Evolutionary conservation across 2,797 vertebrate species (phyloP).

Genomic region (Margarornis squamiger): DNA sequence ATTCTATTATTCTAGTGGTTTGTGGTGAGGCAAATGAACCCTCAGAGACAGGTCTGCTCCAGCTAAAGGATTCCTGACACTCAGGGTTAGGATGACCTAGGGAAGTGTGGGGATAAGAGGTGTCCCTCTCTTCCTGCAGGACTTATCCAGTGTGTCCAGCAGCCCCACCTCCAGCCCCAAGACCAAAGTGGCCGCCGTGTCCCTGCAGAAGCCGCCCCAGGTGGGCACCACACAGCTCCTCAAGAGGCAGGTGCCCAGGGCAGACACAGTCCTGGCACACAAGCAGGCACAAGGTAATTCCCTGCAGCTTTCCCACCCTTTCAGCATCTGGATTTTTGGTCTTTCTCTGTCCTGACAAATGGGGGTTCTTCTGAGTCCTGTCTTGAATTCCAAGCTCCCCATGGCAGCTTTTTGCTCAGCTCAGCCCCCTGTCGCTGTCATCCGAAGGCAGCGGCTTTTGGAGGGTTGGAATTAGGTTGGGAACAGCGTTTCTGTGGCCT

Average conservation of each 20-base stretch:
- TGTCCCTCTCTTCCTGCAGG: constrained; percentile 73
- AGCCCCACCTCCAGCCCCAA: constrained; percentile 97
- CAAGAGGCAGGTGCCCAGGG: constrained; percentile 90
- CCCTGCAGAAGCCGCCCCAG: constrained; percentile 89
- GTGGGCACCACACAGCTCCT: constrained; percentile 87
- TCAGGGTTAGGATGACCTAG: rapidly evolving
- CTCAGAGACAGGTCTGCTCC: neutral
- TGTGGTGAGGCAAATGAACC: rapidly evolving
- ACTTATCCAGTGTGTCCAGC: constrained; percentile 95
- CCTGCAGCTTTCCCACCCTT: neutral
- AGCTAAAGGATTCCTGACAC: neutral
- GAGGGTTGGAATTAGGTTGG: neutral
- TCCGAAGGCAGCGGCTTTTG: neutral
- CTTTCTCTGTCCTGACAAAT: neutral
- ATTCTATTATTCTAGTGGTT: neutral
- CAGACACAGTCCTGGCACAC: constrained; percentile 86
- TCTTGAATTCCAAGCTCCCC: neutral
- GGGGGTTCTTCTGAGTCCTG: neutral
- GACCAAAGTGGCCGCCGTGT: constrained; percentile 85
- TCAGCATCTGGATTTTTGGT: rapidly evolving
- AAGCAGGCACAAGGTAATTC: constrained; percentile 92
- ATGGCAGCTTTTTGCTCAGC: neutral
- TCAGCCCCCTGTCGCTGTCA: neutral
- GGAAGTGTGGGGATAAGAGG: rapidly evolving
- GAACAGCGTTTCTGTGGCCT: neutral